Evolutionary conservation across 2,113 vertebrate species (phyloP).

Genomic region (Cyphomyrus discorhynchus): DNA sequence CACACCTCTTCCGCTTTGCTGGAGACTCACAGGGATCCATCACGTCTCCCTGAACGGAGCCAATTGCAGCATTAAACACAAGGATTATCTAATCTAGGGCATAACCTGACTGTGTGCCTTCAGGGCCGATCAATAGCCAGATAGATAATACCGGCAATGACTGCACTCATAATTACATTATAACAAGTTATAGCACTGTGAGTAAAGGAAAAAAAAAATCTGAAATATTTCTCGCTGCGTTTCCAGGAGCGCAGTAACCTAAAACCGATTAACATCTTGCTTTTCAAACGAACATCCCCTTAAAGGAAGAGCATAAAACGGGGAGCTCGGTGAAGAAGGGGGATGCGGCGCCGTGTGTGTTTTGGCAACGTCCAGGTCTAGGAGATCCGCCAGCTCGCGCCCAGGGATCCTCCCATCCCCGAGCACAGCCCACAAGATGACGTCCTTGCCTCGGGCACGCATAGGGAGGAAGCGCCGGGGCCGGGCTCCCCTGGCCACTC

Average conservation of each 20-base stretch:
- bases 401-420: constrained; percentile 56
- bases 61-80: not conserved
- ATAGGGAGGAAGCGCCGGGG: constrained; percentile 46
- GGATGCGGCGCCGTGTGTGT: not conserved
- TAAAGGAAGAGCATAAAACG: not conserved
- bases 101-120: not conserved
- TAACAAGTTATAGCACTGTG: not conserved
- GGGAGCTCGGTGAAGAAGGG: not conserved
- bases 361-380: constrained; percentile 44
- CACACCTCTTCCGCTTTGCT: constrained; percentile 72
- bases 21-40: constrained; percentile 70
- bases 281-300: not conserved
- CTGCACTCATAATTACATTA: not conserved
- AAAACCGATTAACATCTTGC: not conserved
- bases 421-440: constrained; percentile 62
- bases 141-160: not conserved
- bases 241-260: not conserved
- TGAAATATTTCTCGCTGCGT: not conserved
- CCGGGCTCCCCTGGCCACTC: constrained; percentile 3
- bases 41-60: constrained; percentile 61
- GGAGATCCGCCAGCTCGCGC: constrained; percentile 38
- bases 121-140: not conserved
- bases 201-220: not conserved
- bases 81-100: not conserved
- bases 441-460: constrained; percentile 48